Evolutionary conservation across 2,113 vertebrate species (phyloP), one percentile per base, ranked within the genome.

Genomic region (Ptilorrhoa leucosticta): DNA sequence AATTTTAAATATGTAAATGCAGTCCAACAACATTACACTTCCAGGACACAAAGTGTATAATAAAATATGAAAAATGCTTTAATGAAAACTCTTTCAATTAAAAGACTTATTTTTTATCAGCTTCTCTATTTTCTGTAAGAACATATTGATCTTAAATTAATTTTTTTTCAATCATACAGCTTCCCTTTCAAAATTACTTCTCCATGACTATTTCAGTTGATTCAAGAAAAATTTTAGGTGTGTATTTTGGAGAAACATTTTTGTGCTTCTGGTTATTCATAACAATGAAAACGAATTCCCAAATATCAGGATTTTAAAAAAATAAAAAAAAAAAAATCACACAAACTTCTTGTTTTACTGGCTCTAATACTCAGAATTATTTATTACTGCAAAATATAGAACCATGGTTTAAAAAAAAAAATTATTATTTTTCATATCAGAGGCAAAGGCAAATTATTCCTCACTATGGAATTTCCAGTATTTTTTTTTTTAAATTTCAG

Each of bases 381-480:
- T 91, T 83, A 28, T 56, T 57, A 27, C 20, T 61, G 28, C 24
- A 88, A 77, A 30, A 70, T 63, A 95, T 4, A 82, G 30, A 97
- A 60, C 13, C 72, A 35, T 47, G 90, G 14, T 44, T 93, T 76
- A 56, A 54, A 73, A 85, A 80, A 66, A 54, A 51, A 82, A 26
- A 15, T 15, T 15, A 4, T n/a, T 26, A 65, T 73, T 64, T 68
- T 89, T 95, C 21, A 10, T 85, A 61, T 79, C n/a, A 80, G n/a
- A 89, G 63, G 87, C 58, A 96, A 96, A 95, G 45, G 4, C 6
- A 76, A 61, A 95, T 96, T 93, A 87, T 92, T 96, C 61, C 50
- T 89, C 39, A 94, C 48, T 76, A 61, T 47, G 33, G 75, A 97
- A 95, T 48, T 84, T 26, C 39, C 17, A 50, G 50, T 83, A 22